Evolutionary conservation across 2,797 vertebrate species (phyloP).

Genomic region (Cynopterus sphinx): DNA sequence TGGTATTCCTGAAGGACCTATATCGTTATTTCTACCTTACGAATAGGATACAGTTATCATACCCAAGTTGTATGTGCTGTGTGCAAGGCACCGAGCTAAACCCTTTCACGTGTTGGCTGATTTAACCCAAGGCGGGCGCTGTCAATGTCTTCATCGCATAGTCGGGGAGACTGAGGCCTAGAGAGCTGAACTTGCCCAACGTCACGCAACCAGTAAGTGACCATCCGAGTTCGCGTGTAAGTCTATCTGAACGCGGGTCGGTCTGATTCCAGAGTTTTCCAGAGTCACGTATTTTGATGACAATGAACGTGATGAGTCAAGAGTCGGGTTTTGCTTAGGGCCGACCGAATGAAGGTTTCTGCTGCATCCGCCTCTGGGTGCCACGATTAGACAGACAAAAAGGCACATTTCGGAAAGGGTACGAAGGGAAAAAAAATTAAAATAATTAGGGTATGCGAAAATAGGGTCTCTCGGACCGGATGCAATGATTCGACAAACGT

Average conservation of each 20-base stretch:
- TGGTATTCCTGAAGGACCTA: background rate
- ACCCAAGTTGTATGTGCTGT: background rate
- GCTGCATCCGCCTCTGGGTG: background rate
- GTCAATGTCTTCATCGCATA: background rate
- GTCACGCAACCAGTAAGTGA: background rate
- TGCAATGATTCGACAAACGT: background rate
- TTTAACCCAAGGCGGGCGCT: background rate
- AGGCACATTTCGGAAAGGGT: background rate
- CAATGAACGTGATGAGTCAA: background rate
- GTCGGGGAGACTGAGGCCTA: background rate
- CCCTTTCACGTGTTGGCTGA: background rate
- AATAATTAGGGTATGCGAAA: background rate
- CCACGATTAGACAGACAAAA: background rate
- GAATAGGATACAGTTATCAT: background rate
- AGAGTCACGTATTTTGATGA: background rate
- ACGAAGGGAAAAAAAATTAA: background rate
- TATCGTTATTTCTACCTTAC: constrained; percentile 16
- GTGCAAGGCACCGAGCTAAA: background rate
- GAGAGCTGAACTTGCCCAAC: background rate
- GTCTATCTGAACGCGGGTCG: background rate
- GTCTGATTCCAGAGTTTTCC: background rate
- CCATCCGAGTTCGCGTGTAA: background rate
- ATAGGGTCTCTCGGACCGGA: background rate
- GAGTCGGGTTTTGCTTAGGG: background rate
- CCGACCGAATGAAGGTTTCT: background rate